Conservation (phyloP, 2,113 vertebrate genomes). For the Scalopus aquaticus region DNA sequence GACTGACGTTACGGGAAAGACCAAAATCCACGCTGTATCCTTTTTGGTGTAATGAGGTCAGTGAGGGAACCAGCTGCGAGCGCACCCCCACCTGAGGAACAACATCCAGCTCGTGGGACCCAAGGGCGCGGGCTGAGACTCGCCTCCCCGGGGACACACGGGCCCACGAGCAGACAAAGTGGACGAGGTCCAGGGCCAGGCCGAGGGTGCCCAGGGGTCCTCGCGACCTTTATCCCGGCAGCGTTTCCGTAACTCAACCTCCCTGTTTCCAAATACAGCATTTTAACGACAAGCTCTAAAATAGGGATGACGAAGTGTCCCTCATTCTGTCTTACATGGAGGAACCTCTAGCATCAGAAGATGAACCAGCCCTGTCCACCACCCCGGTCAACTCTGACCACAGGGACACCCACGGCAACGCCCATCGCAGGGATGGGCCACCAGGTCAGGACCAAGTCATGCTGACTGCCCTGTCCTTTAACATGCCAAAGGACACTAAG, state of each 20-base stretch:
- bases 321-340: not conserved
- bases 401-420: not conserved
- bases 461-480: too few relatives aligned
- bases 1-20: too few relatives aligned
- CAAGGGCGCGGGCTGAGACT: too few relatives aligned
- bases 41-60: not conserved
- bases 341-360: not conserved
- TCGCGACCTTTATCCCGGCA: not conserved
- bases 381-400: not conserved
- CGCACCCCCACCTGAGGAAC: not conserved
- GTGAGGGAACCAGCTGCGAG: too few relatives aligned
- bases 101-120: too few relatives aligned
- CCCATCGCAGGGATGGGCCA: too few relatives aligned
- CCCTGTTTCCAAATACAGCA: not conserved
- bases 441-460: too few relatives aligned
- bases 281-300: not conserved
- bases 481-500: not conserved
- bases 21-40: not conserved
- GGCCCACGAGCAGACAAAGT: rapidly evolving
- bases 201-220: not conserved
- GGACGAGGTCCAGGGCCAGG: not conserved
- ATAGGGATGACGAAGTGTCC: not conserved
- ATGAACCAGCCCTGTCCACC: not conserved
- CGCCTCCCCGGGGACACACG: too few relatives aligned
- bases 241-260: not conserved